Evolutionary conservation across 2,113 vertebrate genomes (phyloP), one percentile per base, ranked within the genome.

Genomic region (Cranoglanis bouderius): DNA sequence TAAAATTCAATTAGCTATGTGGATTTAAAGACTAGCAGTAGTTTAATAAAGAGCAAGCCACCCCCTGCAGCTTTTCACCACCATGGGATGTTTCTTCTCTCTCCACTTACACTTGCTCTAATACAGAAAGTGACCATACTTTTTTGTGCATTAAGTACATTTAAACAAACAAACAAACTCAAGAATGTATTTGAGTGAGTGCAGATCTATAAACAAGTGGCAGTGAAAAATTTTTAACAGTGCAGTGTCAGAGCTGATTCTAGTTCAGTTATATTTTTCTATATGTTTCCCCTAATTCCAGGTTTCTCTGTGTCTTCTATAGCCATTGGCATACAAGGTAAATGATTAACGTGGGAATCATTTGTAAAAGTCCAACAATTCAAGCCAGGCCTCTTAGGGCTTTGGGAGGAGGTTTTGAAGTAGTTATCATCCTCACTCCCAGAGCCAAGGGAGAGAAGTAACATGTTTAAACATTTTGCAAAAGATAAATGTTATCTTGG

Each of bases 1-100:
- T 93, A 92, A 91, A 94, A 92, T 90, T 91, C 92, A 65, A 90
- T 86, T 87, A 88, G 35, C 29, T 18, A 43, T 18, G 65, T 49
- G n/a, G 72, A 84, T 29, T 7, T 49, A 81, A 85, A 88, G 61
- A 53, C 78, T 43, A 77, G 26, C 80, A 85, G 85, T 88, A 85
- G 32, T 83, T 88, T 51, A 77, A 81, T 63, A 18, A n/a, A 38
- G 29, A 80, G 26, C 77, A 67, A 49, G 35, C 10, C 43, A 46
- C 53, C 12, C 55, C 57, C 65, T 89, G 16, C 53, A 9, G 38
- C 9, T 43, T 75, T 2, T 32, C 53, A 78, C 32, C 53, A 57
- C 35, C 24, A 26, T 46, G 29, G 51, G 19, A 53, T 16, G 40
- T 65, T 86, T 46, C 53, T 21, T n/a, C 7, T 57, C 13, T 87